Percentiles rank a stretch among this genome's conserved stretches.
phyloP scores from a whole-genome alignment of 2,888 invertebrate species.

The Drosophila neotestacea region DNA sequence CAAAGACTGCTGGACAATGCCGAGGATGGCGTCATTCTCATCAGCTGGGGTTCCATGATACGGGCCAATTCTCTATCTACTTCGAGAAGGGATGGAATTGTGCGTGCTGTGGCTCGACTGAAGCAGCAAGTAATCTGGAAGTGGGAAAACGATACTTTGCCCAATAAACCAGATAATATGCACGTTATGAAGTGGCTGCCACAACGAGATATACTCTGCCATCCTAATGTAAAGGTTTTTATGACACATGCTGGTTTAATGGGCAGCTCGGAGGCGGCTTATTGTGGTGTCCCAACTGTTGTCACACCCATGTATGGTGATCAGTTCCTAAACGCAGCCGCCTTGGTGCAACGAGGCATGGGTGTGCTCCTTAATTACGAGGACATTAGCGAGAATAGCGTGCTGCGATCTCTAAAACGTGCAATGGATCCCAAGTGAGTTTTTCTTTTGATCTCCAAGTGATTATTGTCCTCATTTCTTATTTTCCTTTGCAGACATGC shows the following conservation, averaged over 20 bases:
- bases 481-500: slow-evolving; percentile 55
- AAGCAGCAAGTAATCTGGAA: slow-evolving; percentile 90
- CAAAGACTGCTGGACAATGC: slow-evolving; percentile 88
- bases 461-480: not conserved
- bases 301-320: slow-evolving; percentile 90
- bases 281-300: slow-evolving; percentile 88
- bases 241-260: slow-evolving; percentile 91
- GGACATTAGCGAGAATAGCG: slow-evolving; percentile 86
- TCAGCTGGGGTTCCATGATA: slow-evolving; percentile 91
- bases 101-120: slow-evolving; percentile 87
- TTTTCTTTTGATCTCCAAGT: accelerated
- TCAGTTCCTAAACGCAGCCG: slow-evolving; percentile 87
- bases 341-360: slow-evolving; percentile 86
- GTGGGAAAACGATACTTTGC: slow-evolving; percentile 88
- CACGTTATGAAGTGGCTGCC: slow-evolving; percentile 89
- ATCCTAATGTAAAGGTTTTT: slow-evolving; percentile 89
- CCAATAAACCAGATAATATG: slow-evolving; percentile 88
- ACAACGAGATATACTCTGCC: slow-evolving; percentile 90
- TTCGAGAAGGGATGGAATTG: slow-evolving; percentile 86
- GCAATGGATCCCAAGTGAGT: slow-evolving; percentile 85
- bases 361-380: slow-evolving; percentile 86
- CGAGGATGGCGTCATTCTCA: slow-evolving; percentile 88
- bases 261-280: slow-evolving; percentile 89
- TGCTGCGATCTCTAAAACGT: slow-evolving; percentile 86
- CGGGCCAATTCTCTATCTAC: slow-evolving; percentile 87